phyloP scores from a whole-genome alignment of 2,888 invertebrate species.

The Micoletzkya japonica region DNA sequence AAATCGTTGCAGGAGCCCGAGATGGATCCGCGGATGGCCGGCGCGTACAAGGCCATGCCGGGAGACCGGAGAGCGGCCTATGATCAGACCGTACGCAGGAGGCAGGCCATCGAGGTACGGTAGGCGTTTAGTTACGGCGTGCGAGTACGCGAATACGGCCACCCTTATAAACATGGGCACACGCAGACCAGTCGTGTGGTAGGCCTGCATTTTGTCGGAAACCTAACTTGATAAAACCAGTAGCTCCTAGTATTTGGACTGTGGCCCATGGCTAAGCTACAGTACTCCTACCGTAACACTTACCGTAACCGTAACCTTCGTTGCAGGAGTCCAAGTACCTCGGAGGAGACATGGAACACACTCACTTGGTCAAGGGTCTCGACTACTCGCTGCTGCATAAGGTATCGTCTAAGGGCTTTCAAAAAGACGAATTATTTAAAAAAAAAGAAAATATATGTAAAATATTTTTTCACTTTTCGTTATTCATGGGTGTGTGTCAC shows the following conservation, averaged over 20 bases:
- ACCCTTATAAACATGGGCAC: too few species aligned
- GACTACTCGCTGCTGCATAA: conserved; percentile 87
- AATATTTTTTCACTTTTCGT: conserved; percentile 8
- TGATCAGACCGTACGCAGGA: conserved; percentile 89
- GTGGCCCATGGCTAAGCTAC: background rate
- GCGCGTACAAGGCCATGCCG: conserved; percentile 89
- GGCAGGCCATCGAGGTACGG: conserved; percentile 80
- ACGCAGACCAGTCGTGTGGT: too few species aligned
- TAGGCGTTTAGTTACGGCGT: too few species aligned
- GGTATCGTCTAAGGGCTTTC: conserved; percentile 73
- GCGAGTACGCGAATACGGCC: too few species aligned
- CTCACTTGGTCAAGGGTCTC: conserved; percentile 97
- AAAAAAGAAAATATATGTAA: conserved; percentile 58
- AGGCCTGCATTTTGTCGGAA: too few species aligned
- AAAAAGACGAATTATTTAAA: conserved; percentile 76
- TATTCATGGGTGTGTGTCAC: conserved; percentile 3
- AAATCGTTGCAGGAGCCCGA: conserved; percentile 68
- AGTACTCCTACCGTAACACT: background rate
- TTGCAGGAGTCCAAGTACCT: conserved; percentile 90
- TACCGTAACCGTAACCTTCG: background rate
- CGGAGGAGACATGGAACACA: conserved; percentile 99
- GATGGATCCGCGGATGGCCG: conserved; percentile 76
- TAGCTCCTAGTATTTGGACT: too few species aligned
- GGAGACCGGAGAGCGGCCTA: conserved; percentile 70
- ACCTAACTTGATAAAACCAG: too few species aligned